A percentile compares a stretch with the other conserved stretches of the same genome.
Evolutionary conservation across 1,140 invertebrate genomes (phyloP).

Genomic region (Rhyzopertha dominica): DNA sequence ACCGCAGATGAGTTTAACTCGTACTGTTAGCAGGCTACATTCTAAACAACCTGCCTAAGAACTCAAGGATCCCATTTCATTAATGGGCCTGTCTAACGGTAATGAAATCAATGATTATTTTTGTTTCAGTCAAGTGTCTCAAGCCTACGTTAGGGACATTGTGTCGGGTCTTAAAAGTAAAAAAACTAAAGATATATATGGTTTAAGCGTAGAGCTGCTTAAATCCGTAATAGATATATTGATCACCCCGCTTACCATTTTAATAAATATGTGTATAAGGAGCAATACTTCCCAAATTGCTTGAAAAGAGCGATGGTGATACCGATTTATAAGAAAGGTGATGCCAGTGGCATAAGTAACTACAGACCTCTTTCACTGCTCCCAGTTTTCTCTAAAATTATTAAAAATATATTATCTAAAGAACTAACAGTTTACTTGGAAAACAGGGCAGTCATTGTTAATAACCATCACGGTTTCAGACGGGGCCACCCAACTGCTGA

Average conservation of each 20-base stretch:
- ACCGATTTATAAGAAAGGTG: slow-evolving; percentile 9
- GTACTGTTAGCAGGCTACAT: no score
- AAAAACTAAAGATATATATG: slow-evolving; percentile 7
- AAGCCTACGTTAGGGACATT: slow-evolving; percentile 2
- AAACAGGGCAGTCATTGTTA: no score
- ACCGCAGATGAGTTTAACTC: no score
- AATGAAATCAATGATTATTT: no score
- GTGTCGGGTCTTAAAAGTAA: slow-evolving; percentile 1
- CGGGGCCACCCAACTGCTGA: no score
- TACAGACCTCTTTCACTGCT: slow-evolving; percentile 5
- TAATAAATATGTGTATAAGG: slow-evolving; percentile 4
- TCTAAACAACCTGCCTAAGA: no score
- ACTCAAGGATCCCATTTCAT: no score
- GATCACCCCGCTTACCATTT: not conserved
- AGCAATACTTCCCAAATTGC: not conserved
- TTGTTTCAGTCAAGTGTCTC: no score
- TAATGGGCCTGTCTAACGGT: no score
- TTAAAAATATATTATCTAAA: no score
- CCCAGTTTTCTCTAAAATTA: slow-evolving; percentile 5
- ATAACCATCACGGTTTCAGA: no score
- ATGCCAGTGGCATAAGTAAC: not conserved
- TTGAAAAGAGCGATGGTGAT: not conserved
- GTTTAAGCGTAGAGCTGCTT: not conserved
- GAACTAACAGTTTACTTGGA: no score
- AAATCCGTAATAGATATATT: slow-evolving; percentile 5